phyloP scores from a whole-genome alignment of 1,140 invertebrate genomes.

The Psix sp. region DNA sequence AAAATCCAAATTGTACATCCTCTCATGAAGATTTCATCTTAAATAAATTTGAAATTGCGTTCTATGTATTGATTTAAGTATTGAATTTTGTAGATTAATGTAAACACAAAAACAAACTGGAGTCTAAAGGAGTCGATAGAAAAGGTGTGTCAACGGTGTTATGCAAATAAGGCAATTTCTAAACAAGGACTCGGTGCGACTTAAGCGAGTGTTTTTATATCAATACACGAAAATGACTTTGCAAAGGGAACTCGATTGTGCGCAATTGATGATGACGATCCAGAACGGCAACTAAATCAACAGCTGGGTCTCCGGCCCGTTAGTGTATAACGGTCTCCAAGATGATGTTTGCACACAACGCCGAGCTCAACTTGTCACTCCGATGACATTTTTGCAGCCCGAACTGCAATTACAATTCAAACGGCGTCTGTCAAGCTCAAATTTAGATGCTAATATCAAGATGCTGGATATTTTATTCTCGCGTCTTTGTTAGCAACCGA shows the following conservation, averaged over 20 bases:
- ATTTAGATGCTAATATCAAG: too few relatives aligned
- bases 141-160: conserved; percentile 16
- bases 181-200: conserved; percentile 21
- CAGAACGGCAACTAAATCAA: conserved; percentile 31
- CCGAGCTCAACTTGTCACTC: conserved; percentile 1
- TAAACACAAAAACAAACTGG: neutral
- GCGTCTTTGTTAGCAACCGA: too few relatives aligned
- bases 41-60: too few relatives aligned
- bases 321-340: conserved; percentile 37
- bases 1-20: too few relatives aligned
- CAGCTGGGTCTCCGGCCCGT: conserved; percentile 39
- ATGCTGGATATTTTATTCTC: too few relatives aligned
- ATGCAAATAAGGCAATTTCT: conserved; percentile 37
- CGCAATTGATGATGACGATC: conserved; percentile 23
- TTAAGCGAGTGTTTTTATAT: conserved; percentile 15
- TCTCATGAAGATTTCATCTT: too few relatives aligned
- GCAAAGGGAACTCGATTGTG: conserved; percentile 6
- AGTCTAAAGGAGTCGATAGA: neutral
- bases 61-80: too few relatives aligned
- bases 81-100: too few relatives aligned
- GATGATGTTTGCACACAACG: conserved; percentile 44
- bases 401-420: too few relatives aligned
- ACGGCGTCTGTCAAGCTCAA: neutral
- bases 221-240: conserved; percentile 12
- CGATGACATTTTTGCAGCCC: too few relatives aligned